Percentiles rank a stretch among this genome's conserved stretches.
These are phyloP conservation scores for Dicaeum eximium DNA, from an alignment of 2,113 vertebrate genomes.

Conservation along the genomic window DNA sequence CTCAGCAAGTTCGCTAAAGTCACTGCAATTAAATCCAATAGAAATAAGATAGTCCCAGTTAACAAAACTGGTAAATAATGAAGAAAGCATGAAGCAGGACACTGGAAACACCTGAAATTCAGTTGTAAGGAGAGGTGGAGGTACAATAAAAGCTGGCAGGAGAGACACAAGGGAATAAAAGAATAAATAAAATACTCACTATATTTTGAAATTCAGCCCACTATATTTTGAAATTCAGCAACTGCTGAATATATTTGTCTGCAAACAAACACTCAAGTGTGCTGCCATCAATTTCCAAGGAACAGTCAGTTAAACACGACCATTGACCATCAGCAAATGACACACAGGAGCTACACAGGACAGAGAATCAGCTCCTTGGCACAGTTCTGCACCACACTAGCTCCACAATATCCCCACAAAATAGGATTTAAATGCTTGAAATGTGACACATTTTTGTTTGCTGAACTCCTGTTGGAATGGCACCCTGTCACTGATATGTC, in stretches of 20 bases:
- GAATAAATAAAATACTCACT: background rate
- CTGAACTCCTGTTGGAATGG: background rate
- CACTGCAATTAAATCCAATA: background rate
- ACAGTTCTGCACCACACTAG: background rate
- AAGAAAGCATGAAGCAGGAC: background rate
- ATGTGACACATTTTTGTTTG: background rate
- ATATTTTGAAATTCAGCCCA: background rate
- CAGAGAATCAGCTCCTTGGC: background rate
- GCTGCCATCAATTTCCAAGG: background rate
- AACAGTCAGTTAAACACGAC: background rate
- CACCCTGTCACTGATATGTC: background rate
- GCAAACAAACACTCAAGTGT: background rate
- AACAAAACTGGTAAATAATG: background rate
- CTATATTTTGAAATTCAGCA: background rate
- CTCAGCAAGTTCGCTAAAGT: background rate
- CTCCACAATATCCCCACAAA: background rate
- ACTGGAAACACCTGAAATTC: background rate
- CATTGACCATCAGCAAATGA: background rate
- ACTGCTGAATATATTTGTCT: background rate
- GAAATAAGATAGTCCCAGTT: background rate
- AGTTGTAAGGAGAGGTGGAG: background rate
- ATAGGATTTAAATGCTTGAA: background rate
- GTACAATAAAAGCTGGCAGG: background rate
- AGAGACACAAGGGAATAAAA: background rate
- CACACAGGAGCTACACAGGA: background rate